Base-by-base conservation (phyloP, 2,888 invertebrate genomes). In the Rhingia campestris region DNA sequence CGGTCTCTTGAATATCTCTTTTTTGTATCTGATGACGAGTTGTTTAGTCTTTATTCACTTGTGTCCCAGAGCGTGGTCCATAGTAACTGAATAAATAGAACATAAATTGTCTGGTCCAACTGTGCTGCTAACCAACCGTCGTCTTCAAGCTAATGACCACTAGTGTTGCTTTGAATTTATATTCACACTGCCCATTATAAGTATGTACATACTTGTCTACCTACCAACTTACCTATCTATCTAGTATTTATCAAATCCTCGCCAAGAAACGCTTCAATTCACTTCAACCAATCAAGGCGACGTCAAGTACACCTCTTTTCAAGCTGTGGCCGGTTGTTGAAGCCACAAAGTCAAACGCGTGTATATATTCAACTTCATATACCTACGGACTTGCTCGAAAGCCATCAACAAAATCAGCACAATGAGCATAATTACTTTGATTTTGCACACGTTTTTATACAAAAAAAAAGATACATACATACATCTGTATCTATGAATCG, bases 371-470 rank as follows among this genome's bases (percentile, higher is more conserved):
- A 22, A 22, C 22, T 22, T 22, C 22, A 22, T 22, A 22, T 22
- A 22, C 22, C 39, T 41, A 7, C 49, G 58, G 10, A 22, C 22
- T 51, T 67, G 59, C 41, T 58, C 39, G 49, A 66, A 58, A 72
- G 70, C 53, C 70, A 56, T 64, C 53, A 73, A 45, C 37, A 67
- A 76, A 76, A 61, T 69, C 76, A 76, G 76, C 61, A 76, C 69
- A 76, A 61, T 69, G 76, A 69, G 61, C 61, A 76, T 76, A 76
- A 76, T 76, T 76, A 54, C 76, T 69, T 76, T 39, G 69, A 69
- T 76, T 76, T 76, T 47, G 67, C 76, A 61, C 76, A 76, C 67
- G 69, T 76, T 76, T 76, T 59, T 69, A 22, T 39, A 33, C 35
- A 61, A 22, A 22, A 22, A 22, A 22, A 22, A 53, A 53, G 14